Percentiles rank a stretch among this genome's conserved stretches.
Conservation (phyloP, 2,113 vertebrate genomes). For the Andinoacara biseriatus region DNA sequence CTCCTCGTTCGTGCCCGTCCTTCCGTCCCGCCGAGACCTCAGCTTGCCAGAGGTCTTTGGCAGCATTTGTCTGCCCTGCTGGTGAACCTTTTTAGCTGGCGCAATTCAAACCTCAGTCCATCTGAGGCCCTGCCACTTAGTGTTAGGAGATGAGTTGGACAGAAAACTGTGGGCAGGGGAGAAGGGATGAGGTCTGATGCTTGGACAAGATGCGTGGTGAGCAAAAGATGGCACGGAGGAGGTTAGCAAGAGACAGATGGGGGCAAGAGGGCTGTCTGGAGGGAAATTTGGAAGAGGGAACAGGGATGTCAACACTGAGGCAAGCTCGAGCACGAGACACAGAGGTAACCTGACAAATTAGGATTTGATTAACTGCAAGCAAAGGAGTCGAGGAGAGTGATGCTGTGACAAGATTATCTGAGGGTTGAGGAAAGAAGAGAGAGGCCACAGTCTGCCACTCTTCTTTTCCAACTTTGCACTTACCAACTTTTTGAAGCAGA, state of each 20-base stretch:
- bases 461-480: conserved; percentile 55
- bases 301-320: conserved; percentile 49
- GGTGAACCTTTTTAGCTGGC: conserved; percentile 58
- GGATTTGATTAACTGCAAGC: conserved; percentile 58
- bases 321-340: conserved; percentile 48
- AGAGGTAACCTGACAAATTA: conserved; percentile 53
- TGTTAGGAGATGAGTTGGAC: conserved; percentile 51
- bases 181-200: conserved; percentile 39
- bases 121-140: conserved; percentile 42
- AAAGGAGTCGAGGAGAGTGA: conserved; percentile 51
- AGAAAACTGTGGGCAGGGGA: conserved; percentile 36
- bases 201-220: conserved; percentile 48
- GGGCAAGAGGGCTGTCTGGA: conserved; percentile 23
- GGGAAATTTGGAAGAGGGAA: conserved; percentile 32
- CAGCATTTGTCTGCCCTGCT: conserved; percentile 39
- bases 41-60: conserved; percentile 53
- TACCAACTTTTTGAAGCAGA: conserved; percentile 68
- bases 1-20: not conserved
- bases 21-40: not conserved
- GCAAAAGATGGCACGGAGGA: conserved; percentile 42
- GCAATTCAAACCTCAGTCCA: conserved; percentile 13
- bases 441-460: conserved; percentile 20
- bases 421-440: conserved; percentile 48
- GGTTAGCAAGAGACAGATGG: conserved; percentile 44
- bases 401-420: conserved; percentile 44